phyloP scores from a whole-genome alignment of 2,113 vertebrate genomes.

The Ranitomeya variabilis region DNA sequence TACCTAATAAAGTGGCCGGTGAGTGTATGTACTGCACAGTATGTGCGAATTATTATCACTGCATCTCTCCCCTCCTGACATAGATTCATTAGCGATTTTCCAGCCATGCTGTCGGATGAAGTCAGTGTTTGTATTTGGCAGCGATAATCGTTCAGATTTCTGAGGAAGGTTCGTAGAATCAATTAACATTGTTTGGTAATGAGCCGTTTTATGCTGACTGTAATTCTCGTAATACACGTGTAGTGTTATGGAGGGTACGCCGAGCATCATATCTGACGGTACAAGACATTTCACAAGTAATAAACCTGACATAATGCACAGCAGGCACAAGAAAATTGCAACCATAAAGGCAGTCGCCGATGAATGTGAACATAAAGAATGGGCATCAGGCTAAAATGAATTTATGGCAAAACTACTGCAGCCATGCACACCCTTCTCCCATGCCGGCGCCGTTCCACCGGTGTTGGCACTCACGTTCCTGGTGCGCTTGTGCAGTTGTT shows the following conservation, averaged over 20 bases:
- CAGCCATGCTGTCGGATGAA: not conserved
- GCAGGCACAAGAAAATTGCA: not conserved
- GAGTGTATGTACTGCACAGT: not conserved
- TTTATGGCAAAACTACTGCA: not conserved
- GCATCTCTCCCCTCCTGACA: not conserved
- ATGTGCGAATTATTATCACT: not conserved
- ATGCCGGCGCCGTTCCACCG: too few relatives aligned
- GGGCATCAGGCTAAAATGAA: not conserved
- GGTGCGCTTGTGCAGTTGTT: too few relatives aligned
- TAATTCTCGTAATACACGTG: not conserved
- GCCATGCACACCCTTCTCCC: not conserved
- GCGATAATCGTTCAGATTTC: not conserved
- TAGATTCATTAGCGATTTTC: not conserved
- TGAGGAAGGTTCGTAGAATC: not conserved
- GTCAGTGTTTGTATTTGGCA: not conserved
- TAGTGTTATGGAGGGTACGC: not conserved
- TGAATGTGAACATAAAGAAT: not conserved
- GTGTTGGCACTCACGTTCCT: too few relatives aligned
- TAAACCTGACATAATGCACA: not conserved
- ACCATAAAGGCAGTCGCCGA: not conserved
- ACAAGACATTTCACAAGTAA: not conserved
- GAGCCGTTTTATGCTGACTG: not conserved
- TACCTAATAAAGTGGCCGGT: too few relatives aligned
- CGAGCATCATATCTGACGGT: not conserved
- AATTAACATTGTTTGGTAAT: conserved; percentile 28